phyloP scores from a whole-genome alignment of 2,888 invertebrate species.

The Acleris holmiana region DNA sequence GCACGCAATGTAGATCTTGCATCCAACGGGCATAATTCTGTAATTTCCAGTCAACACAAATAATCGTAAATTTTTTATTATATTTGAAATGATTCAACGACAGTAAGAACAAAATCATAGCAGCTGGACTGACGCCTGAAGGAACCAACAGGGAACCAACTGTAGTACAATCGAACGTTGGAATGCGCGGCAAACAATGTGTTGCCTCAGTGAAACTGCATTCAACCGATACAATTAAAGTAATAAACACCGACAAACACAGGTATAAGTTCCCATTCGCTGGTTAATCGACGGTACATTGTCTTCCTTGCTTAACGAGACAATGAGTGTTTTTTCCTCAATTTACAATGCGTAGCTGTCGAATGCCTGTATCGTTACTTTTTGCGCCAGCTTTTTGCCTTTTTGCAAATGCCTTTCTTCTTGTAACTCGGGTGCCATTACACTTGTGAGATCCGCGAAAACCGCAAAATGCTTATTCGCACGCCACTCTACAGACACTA shows the following conservation, averaged over 20 bases:
- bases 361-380: slow-evolving; percentile 59
- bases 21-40: slow-evolving; percentile 60
- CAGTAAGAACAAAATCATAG: not conserved
- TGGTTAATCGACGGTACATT: slow-evolving; percentile 74
- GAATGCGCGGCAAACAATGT: slow-evolving; percentile 71
- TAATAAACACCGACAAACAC: slow-evolving; percentile 69
- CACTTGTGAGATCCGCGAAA: slow-evolving; percentile 64
- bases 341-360: slow-evolving; percentile 68
- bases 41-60: slow-evolving; percentile 17
- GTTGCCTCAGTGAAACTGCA: slow-evolving; percentile 72
- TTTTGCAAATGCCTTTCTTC: slow-evolving; percentile 50
- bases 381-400: slow-evolving; percentile 49
- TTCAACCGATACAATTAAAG: slow-evolving; percentile 77
- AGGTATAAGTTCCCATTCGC: slow-evolving; percentile 74
- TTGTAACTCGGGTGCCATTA: slow-evolving; percentile 48
- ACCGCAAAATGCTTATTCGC: slow-evolving; percentile 69
- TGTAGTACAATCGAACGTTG: slow-evolving; percentile 45
- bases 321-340: slow-evolving; percentile 72
- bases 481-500: slow-evolving; percentile 57
- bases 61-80: not conserved
- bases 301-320: slow-evolving; percentile 73
- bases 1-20: slow-evolving; percentile 68
- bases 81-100: not conserved
- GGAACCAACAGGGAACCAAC: slow-evolving; percentile 21
- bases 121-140: slow-evolving; percentile 7